Evolutionary conservation across 2,113 vertebrate genomes (phyloP), one percentile per base, ranked within the genome.

Genomic region (Tautogolabrus adspersus): DNA sequence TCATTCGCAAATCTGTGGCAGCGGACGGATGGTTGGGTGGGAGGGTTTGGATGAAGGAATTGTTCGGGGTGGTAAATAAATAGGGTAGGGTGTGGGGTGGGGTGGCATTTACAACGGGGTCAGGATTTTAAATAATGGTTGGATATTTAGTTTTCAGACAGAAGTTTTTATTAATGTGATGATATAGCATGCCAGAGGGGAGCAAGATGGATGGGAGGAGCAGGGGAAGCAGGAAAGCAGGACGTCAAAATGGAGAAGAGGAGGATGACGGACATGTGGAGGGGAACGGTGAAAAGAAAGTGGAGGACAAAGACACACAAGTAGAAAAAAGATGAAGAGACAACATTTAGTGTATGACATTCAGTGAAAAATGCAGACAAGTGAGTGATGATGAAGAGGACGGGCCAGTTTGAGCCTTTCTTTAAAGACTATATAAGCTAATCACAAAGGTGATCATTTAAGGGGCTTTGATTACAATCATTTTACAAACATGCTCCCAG

Each of bases 1-100:
- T 93, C 92, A 88, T 86, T 88, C 87, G 88, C 75, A 94, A 88
- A 80, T 95, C 94, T 95, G 92, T 78, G 79, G 74, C 6, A 49
- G 83, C 88, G 71, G 0, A 82, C 47, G 55, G 18, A 56, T 7
- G 49, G 55, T 19, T 1, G 8, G 69, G 56, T 11, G 49, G 62
- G n/a, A 0, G 10, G 72, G 30, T 57, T 0, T 58, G 60, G 44
- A 52, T 26, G 19, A 42, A 54, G 71, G 68, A 40, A 46, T 16
- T 19, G 57, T 66, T 66, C 26, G 22, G 57, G 23, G 54, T 3
- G 21, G 15, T 30, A 6, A 23, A 60, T 15, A 21, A 61, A 71
- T 21, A 58, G 66, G 64, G 23, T 10, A 8, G 21, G 18, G 16
- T 26, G 21, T 34, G n/a, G 23, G 40, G 59, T 8, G 40, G 57